Evolutionary conservation across 2,113 vertebrate genomes (phyloP).

Genomic region (Oceanites oceanicus): DNA sequence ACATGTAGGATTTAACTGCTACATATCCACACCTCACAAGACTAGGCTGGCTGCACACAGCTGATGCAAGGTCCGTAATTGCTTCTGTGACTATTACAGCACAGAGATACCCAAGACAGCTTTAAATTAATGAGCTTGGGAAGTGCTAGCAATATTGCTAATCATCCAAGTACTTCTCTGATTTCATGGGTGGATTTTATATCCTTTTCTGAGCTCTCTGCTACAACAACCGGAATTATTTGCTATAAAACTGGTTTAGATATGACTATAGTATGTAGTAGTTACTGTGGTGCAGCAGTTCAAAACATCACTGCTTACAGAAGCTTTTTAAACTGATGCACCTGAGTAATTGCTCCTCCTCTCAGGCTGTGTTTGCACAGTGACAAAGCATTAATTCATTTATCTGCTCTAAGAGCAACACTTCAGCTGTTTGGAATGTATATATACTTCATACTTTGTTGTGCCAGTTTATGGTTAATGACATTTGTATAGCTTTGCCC

Average conservation of each 20-base stretch:
- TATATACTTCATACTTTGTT: neutral
- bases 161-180: neutral
- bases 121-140: neutral
- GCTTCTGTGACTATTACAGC: neutral
- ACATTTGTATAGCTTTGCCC: neutral
- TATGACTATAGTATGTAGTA: neutral
- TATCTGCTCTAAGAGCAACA: neutral
- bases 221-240: neutral
- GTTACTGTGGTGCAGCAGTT: neutral
- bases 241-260: neutral
- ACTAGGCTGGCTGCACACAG: neutral
- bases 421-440: neutral
- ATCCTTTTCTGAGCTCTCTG: neutral
- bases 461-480: neutral
- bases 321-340: neutral
- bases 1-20: neutral
- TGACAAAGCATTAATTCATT: neutral
- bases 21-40: neutral
- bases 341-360: neutral
- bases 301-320: neutral
- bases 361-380: neutral
- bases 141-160: neutral
- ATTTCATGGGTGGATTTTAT: neutral
- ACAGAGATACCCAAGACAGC: neutral
- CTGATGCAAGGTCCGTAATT: neutral